These are phyloP conservation scores for Argynnis bischoffii DNA, from an alignment of 2,888 invertebrate species.

Conservation along the genomic window DNA sequence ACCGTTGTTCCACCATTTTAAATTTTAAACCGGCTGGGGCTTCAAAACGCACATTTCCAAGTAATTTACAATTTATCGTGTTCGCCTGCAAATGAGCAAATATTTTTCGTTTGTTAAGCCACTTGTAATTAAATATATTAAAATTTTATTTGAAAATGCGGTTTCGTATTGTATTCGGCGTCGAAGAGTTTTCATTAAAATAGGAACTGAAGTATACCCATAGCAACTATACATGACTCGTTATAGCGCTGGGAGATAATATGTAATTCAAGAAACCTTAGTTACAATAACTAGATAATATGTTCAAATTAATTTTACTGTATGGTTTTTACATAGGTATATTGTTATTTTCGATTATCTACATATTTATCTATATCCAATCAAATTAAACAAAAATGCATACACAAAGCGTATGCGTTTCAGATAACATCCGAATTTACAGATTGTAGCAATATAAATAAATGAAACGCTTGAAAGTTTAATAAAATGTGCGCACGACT, in stretches of 20 bases:
- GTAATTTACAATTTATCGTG: constrained; percentile 81
- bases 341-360: too few relatives aligned
- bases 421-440: constrained; percentile 23
- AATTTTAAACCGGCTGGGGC: constrained; percentile 64
- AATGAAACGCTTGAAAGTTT: constrained; percentile 51
- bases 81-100: constrained; percentile 77
- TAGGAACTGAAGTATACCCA: constrained; percentile 40
- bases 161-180: constrained; percentile 54
- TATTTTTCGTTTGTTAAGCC: constrained; percentile 75
- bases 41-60: constrained; percentile 73
- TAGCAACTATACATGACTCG: not conserved
- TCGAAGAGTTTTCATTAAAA: constrained; percentile 51
- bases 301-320: too few relatives aligned
- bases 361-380: too few relatives aligned
- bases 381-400: not conserved
- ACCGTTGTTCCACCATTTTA: constrained; percentile 71
- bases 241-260: too few relatives aligned
- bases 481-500: constrained; percentile 58
- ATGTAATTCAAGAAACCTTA: too few relatives aligned
- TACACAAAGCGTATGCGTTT: not conserved
- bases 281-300: too few relatives aligned
- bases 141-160: constrained; percentile 64
- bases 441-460: constrained; percentile 37
- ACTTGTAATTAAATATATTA: constrained; percentile 74
- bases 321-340: too few relatives aligned